A percentile compares a stretch with the other conserved stretches of the same genome.
These are phyloP conservation scores for Urocynchramus pylzowi DNA, from an alignment of 2,113 vertebrate species.

Conservation along the genomic window DNA sequence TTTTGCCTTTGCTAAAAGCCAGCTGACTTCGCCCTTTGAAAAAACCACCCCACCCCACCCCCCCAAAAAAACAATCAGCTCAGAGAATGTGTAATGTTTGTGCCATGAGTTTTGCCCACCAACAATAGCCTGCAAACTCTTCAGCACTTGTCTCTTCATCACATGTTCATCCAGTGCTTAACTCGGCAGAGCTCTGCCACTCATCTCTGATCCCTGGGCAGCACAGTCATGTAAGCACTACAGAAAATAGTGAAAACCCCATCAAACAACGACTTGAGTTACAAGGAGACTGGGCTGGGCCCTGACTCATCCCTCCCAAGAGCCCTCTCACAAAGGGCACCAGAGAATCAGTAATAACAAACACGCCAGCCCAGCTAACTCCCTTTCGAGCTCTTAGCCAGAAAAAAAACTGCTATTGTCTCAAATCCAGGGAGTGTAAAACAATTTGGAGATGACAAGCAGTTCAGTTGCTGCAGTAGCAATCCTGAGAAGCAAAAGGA, in stretches of 20 bases:
- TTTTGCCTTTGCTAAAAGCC: not conserved
- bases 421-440: not conserved
- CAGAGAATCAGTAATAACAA: not conserved
- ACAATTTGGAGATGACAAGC: not conserved
- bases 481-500: not conserved
- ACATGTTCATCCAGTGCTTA: not conserved
- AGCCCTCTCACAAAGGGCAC: not conserved
- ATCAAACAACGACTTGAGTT: not conserved
- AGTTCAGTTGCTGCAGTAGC: not conserved
- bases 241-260: not conserved
- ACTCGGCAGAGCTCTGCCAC: not conserved
- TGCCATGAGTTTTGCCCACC: not conserved
- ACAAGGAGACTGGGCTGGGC: not conserved
- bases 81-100: not conserved
- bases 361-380: not conserved
- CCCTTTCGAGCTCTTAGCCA: not conserved
- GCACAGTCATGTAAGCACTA: not conserved
- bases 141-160: not conserved
- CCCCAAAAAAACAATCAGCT: not conserved
- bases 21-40: not conserved
- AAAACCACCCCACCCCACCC: not conserved
- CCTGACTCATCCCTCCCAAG: not conserved
- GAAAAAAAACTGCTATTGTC: not conserved
- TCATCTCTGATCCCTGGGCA: not conserved
- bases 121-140: not conserved